Percentiles rank a stretch among this genome's conserved stretches.
phyloP scores from a whole-genome alignment of 2,797 vertebrate species.

The Lithobates sylvaticus region DNA sequence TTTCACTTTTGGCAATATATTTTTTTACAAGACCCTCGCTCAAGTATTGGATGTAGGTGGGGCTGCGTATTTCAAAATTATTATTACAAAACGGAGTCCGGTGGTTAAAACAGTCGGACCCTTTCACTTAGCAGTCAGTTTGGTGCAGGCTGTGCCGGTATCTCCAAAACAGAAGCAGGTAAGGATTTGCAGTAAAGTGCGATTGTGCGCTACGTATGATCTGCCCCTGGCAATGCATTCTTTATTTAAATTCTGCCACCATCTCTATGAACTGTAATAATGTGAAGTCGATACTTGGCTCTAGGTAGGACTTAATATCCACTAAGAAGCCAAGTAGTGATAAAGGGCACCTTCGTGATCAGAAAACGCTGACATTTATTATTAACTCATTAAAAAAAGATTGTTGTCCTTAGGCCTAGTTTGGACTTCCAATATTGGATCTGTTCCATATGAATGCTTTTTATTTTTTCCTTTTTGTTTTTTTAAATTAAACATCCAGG shows the following conservation, averaged over 20 bases:
- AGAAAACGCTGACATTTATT: background rate
- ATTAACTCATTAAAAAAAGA: background rate
- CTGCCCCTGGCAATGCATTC: background rate
- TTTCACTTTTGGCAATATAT: too few relatives aligned
- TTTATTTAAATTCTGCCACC: background rate
- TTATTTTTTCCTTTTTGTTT: background rate
- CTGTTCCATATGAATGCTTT: background rate
- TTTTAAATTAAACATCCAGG: too few relatives aligned
- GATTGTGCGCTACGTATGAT: too few relatives aligned
- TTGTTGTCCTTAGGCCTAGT: background rate
- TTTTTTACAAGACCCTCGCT: too few relatives aligned
- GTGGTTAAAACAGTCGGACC: too few relatives aligned
- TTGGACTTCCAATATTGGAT: background rate
- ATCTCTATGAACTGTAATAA: background rate
- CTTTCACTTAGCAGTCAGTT: too few relatives aligned
- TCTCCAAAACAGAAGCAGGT: too few relatives aligned
- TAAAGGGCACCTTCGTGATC: conserved; percentile 1
- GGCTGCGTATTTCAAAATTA: too few relatives aligned
- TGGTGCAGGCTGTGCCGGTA: too few relatives aligned
- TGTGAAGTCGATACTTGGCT: background rate
- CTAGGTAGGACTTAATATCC: background rate
- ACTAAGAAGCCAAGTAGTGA: background rate
- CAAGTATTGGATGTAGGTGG: too few relatives aligned
- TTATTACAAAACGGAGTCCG: too few relatives aligned
- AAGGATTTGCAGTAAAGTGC: too few relatives aligned